phyloP scores from a whole-genome alignment of 2,888 invertebrate genomes.

The Scaptomyza flava region DNA sequence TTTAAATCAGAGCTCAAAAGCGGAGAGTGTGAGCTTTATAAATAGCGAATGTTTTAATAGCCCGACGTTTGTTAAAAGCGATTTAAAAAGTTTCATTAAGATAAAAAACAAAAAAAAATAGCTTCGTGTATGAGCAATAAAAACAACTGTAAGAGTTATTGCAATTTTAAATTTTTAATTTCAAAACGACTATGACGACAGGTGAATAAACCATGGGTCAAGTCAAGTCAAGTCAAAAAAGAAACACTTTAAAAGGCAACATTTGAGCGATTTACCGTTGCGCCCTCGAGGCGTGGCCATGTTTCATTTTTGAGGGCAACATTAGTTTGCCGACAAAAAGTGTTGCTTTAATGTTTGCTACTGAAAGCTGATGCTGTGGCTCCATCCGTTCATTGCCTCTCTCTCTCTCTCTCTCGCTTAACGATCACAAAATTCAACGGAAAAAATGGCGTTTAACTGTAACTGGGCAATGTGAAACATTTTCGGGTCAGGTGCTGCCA shows the following conservation, averaged over 20 bases:
- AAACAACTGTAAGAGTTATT: constrained; percentile 59
- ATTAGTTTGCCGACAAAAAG: constrained; percentile 18
- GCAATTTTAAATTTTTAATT: constrained; percentile 73
- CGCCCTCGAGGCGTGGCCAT: constrained; percentile 76
- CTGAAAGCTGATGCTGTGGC: constrained; percentile 44
- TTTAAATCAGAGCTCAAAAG: constrained; percentile 69
- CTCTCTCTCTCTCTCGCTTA: constrained; percentile 27
- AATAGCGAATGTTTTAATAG: constrained; percentile 69
- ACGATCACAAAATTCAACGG: constrained; percentile 69
- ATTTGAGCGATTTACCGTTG: constrained; percentile 75
- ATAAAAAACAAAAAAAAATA: constrained; percentile 53
- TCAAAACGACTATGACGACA: constrained; percentile 67
- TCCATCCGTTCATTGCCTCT: constrained; percentile 22
- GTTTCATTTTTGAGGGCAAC: constrained; percentile 76
- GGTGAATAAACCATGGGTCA: constrained; percentile 76
- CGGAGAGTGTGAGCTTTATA: constrained; percentile 72
- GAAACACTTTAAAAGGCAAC: constrained; percentile 23
- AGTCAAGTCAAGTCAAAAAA: constrained; percentile 10
- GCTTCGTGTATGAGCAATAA: constrained; percentile 33
- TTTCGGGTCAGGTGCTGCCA: constrained; percentile 76
- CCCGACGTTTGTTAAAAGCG: constrained; percentile 67
- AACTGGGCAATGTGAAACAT: constrained; percentile 78
- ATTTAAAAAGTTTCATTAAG: constrained; percentile 79
- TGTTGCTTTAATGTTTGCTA: constrained; percentile 27
- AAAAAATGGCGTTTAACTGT: constrained; percentile 81